A percentile compares a stretch with the other conserved stretches of the same genome.
Conservation (phyloP, 2,113 vertebrate genomes). For the Octodon degus region DNA sequence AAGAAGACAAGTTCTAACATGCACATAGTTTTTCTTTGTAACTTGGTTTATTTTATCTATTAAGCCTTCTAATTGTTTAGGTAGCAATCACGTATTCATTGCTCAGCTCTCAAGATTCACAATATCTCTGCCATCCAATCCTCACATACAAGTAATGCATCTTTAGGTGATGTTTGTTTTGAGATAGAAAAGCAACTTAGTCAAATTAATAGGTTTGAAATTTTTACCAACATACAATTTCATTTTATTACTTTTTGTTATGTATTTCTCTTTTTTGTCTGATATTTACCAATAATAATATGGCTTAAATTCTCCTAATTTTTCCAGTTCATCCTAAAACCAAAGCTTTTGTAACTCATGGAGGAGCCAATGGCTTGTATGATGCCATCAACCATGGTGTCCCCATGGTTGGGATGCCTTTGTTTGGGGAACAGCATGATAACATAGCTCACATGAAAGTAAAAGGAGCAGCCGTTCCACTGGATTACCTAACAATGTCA, state of each 20-base stretch:
- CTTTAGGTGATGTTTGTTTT: not conserved
- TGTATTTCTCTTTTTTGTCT: not conserved
- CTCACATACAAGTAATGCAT: not conserved
- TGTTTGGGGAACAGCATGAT: conserved; percentile 88
- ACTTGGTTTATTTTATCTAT: not conserved
- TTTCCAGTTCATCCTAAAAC: not conserved
- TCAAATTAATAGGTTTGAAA: not conserved
- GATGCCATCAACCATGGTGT: conserved; percentile 84
- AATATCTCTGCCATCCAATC: not conserved
- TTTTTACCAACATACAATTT: not conserved
- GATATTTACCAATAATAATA: not conserved
- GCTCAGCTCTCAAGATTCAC: not conserved
- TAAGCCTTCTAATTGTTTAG: not conserved
- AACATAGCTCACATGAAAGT: conserved; percentile 86
- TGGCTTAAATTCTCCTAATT: not conserved
- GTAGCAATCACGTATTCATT: not conserved
- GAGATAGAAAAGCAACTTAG: not conserved
- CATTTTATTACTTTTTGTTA: not conserved
- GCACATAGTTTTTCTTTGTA: not conserved
- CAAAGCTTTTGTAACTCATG: not conserved
- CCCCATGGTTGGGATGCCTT: conserved; percentile 89
- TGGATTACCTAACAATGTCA: conserved; percentile 86
- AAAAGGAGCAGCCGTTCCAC: conserved; percentile 85
- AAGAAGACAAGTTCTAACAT: not conserved
- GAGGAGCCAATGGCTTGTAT: not conserved